A percentile compares a stretch with the other conserved stretches of the same genome.
phyloP scores from a whole-genome alignment of 2,113 vertebrate genomes.

The Maccullochella peelii region DNA sequence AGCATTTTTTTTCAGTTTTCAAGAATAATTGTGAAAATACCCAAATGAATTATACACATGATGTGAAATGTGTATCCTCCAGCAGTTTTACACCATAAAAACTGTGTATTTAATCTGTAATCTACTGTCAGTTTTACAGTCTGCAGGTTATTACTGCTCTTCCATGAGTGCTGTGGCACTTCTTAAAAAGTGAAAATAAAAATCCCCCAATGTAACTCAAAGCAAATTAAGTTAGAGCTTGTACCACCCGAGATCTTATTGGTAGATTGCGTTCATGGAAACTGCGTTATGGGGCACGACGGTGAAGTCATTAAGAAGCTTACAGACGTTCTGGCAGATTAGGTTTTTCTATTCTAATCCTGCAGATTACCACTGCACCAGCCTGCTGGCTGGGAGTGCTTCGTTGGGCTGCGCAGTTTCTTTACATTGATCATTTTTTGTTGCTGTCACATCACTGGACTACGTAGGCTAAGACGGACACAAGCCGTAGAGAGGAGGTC shows the following conservation, averaged over 20 bases:
- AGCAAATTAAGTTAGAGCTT: conserved; percentile 48
- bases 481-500: conserved; percentile 31
- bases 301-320: conserved; percentile 87
- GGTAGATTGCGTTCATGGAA: conserved; percentile 75
- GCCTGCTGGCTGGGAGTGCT: conserved; percentile 74
- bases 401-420: conserved; percentile 63
- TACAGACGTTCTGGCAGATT: conserved; percentile 85
- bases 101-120: neutral
- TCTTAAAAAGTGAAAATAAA: conserved; percentile 49
- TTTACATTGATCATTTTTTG: conserved; percentile 78
- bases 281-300: conserved; percentile 71
- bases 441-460: conserved; percentile 28
- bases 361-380: conserved; percentile 82
- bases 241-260: conserved; percentile 60
- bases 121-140: neutral
- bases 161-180: neutral
- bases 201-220: conserved; percentile 4
- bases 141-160: neutral
- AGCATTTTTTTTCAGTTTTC: neutral
- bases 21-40: neutral
- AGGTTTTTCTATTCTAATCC: conserved; percentile 87
- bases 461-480: conserved; percentile 26
- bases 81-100: neutral
- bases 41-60: neutral
- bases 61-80: neutral